Evolutionary conservation across 2,888 invertebrate species (phyloP), one percentile per base, ranked within the genome.

Genomic region (Arctia plantaginis): DNA sequence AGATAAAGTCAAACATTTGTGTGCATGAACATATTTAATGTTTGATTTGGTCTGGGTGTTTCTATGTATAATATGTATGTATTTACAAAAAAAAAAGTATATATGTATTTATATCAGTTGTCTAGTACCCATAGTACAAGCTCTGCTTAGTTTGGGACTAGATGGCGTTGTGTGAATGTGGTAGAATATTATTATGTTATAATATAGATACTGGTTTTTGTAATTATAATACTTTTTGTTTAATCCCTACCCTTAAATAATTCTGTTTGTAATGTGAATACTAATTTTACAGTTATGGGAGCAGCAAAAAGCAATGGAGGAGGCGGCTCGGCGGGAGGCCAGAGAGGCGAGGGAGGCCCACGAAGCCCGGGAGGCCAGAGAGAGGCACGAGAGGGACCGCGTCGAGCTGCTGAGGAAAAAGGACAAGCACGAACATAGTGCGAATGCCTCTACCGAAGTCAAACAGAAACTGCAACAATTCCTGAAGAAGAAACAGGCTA

Each of bases 371-470:
- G 94, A 97, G 97, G 90, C 96, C 96, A 87, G 96, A 72, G 97
- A 98, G 91, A 93, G 97, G 77, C 96, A 97, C 87, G 98, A 98
- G 92, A 96, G 98, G 79, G 98, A 98, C 87, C 96, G 97, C 87
- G 96, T 98, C 83, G 98, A 99, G 89, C 97, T 98, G 82, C 96
- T 99, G 87, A 97, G 98, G 90, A 98, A 99, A 95, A 99, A 99
- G 93, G 98, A 99, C 93, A 99, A 99, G 93, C 98, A 98, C 90
- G 99, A 99, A 92, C 98, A 99, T 95, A 99, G 99, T 95, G 99
- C 99, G 74, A 98, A 99, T 89, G 99, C 99, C 82, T 99, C 99
- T 82, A 98, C 98, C 35, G 99, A 99, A 95, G 99, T 99, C 90
- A 99, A 99, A 93, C 99, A 99, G 96, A 98, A 98, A 90, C 96